Conservation (phyloP, 2,797 vertebrate genomes). For the Erithacus rubecula region DNA sequence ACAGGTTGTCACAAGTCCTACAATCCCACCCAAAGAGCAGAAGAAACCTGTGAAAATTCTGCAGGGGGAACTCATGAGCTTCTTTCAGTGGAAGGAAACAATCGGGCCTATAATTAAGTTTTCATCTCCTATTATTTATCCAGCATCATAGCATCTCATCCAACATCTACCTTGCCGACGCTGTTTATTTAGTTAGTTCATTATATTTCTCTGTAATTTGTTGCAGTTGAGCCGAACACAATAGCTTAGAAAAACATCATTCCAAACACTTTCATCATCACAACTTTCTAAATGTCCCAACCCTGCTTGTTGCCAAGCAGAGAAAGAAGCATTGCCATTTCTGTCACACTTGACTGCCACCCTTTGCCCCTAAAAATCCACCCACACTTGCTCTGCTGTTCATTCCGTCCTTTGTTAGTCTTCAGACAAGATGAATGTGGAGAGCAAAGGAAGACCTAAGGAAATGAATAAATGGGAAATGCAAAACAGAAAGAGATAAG, state of each 20-base stretch:
- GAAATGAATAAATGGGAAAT: background rate
- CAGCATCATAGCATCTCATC: constrained; percentile 40
- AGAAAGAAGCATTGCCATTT: constrained; percentile 6
- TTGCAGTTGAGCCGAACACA: constrained; percentile 46
- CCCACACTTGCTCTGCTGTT: background rate
- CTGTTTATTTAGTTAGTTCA: constrained; percentile 67
- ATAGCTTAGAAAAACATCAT: constrained; percentile 64
- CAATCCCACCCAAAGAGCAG: background rate
- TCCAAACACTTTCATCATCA: constrained; percentile 67
- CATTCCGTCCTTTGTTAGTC: background rate
- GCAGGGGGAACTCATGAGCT: constrained; percentile 59
- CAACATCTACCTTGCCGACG: constrained; percentile 56
- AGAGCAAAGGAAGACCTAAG: background rate
- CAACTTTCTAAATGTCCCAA: constrained; percentile 55
- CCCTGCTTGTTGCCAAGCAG: constrained; percentile 34
- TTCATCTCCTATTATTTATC: constrained; percentile 67
- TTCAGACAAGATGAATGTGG: background rate
- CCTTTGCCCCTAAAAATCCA: constrained; percentile 35
- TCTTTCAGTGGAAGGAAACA: constrained; percentile 17
- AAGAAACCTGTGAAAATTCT: constrained; percentile 41
- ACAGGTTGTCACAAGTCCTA: background rate
- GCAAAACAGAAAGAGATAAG: background rate
- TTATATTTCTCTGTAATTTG: constrained; percentile 67
- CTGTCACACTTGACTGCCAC: constrained; percentile 18
- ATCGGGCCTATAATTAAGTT: constrained; percentile 60